phyloP scores from a whole-genome alignment of 1,140 invertebrate genomes.

The Coelopa frigida region DNA sequence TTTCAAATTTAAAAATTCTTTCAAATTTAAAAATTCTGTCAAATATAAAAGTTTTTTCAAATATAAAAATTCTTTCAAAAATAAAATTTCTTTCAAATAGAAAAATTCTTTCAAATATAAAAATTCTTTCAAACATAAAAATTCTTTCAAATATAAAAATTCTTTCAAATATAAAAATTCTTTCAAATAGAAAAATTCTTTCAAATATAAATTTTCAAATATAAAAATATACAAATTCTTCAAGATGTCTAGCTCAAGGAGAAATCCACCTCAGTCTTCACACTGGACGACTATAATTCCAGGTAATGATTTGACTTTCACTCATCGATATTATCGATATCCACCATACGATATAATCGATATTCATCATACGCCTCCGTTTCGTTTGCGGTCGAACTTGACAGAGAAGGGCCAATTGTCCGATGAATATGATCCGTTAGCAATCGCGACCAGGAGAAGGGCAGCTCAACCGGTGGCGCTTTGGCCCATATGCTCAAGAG shows the following conservation, averaged over 20 bases:
- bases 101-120: too few species aligned
- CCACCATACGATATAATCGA: background rate
- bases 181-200: too few species aligned
- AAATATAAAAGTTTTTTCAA: too few species aligned
- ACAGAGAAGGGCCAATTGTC: slow-evolving; percentile 32
- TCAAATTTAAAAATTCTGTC: too few species aligned
- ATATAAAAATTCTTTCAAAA: too few species aligned
- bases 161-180: too few species aligned
- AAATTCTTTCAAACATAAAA: too few species aligned
- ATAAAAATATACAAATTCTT: too few species aligned
- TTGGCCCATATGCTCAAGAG: slow-evolving; percentile 72
- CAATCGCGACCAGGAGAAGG: slow-evolving; percentile 59
- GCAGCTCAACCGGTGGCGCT: slow-evolving; percentile 61
- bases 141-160: too few species aligned
- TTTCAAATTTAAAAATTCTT: too few species aligned
- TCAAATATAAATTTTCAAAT: too few species aligned
- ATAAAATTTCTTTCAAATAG: too few species aligned
- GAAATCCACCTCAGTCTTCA: slow-evolving; percentile 17
- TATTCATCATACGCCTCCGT: slow-evolving; percentile 5
- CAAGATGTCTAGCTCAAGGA: slow-evolving; percentile 11
- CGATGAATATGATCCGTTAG: slow-evolving; percentile 56
- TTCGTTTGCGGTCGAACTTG: slow-evolving; percentile 25
- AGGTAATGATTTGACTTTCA: slow-evolving; percentile 17
- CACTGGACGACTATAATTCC: slow-evolving; percentile 33
- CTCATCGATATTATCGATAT: background rate